Conservation (phyloP, 2,888 invertebrate species). For the Ectemnius continuus region DNA sequence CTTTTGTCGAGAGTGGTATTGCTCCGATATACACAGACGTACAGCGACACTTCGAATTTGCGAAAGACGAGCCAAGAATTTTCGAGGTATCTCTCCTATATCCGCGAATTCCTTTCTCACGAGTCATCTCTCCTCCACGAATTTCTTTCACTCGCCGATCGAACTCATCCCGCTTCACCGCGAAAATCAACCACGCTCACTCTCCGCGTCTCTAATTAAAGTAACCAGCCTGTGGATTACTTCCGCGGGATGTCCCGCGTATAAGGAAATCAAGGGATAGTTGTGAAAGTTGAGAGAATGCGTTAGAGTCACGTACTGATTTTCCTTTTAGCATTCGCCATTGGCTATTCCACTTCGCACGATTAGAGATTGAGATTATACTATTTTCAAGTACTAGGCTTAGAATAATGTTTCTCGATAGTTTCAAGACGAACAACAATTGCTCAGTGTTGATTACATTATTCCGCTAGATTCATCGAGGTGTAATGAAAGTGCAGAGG, state of each 20-base stretch:
- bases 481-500: conserved; percentile 57
- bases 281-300: conserved; percentile 5
- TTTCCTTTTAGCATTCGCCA: no score
- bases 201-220: neutral
- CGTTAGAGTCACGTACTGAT: conserved; percentile 13
- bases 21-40: conserved; percentile 22
- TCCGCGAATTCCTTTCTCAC: conserved; percentile 43
- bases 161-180: neutral
- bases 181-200: neutral
- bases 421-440: conserved; percentile 12
- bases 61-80: conserved; percentile 44
- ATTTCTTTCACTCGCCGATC: neutral
- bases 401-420: conserved; percentile 43
- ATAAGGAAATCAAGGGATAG: neutral
- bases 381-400: neutral
- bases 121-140: neutral
- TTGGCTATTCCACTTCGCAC: neutral
- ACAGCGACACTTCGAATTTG: conserved; percentile 26
- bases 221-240: neutral
- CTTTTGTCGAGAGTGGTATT: conserved; percentile 48
- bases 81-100: conserved; percentile 37
- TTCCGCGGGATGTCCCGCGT: neutral
- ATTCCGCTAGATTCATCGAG: conserved; percentile 35
- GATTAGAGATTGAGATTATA: neutral
- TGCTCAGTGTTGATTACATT: conserved; percentile 53